phyloP scores from a whole-genome alignment of 2,888 invertebrate genomes.

The Baccha elongata region DNA sequence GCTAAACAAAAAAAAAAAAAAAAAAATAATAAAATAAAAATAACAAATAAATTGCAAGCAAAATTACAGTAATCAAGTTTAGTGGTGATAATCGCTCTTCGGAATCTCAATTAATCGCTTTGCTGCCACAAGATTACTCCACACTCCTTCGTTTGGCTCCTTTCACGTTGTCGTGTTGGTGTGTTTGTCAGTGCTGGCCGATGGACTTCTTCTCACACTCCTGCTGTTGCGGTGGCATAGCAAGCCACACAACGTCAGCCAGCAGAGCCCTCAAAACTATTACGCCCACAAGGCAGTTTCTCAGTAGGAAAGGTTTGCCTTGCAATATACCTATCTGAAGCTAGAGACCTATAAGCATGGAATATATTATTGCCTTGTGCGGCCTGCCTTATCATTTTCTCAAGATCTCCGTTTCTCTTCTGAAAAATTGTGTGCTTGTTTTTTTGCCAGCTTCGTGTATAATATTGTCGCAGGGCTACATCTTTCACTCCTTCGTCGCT shows the following conservation, averaged over 20 bases:
- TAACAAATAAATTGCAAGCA: slow-evolving; percentile 72
- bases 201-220: slow-evolving; percentile 30
- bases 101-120: slow-evolving; percentile 75
- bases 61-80: slow-evolving; percentile 76
- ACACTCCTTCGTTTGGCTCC: slow-evolving; percentile 41
- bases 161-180: not conserved
- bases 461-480: slow-evolving; percentile 64
- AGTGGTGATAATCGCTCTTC: slow-evolving; percentile 75
- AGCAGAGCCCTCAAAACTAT: slow-evolving; percentile 61
- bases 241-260: slow-evolving; percentile 51
- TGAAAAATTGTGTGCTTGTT: slow-evolving; percentile 24
- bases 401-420: slow-evolving; percentile 57
- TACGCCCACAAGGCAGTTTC: slow-evolving; percentile 64
- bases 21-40: slow-evolving; percentile 47
- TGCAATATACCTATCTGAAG: slow-evolving; percentile 30
- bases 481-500: slow-evolving; percentile 63
- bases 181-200: slow-evolving; percentile 13
- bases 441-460: not conserved
- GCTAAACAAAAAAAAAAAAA: not conserved
- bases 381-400: slow-evolving; percentile 72
- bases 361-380: slow-evolving; percentile 72
- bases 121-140: slow-evolving; percentile 72
- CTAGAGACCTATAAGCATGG: slow-evolving; percentile 55
- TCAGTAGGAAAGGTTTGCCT: slow-evolving; percentile 35
- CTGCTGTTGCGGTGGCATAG: slow-evolving; percentile 15